Conservation (phyloP, 1,140 invertebrate species). For the Melanaphis sacchari region DNA sequence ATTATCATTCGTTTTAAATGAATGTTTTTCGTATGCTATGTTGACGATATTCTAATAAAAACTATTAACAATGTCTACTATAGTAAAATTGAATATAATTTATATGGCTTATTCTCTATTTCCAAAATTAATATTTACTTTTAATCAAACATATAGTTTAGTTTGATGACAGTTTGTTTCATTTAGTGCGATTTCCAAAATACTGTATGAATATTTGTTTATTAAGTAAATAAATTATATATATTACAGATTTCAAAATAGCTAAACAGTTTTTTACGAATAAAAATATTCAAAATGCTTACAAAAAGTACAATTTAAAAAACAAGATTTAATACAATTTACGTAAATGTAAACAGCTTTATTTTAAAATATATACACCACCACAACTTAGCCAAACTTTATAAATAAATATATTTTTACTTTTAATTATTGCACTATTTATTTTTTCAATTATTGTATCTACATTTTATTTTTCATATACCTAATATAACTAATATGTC, state of each 20-base stretch:
- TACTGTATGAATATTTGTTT: background rate
- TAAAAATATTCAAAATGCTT: background rate
- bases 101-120: background rate
- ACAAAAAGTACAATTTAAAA: background rate
- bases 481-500: background rate
- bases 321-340: background rate
- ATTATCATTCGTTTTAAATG: background rate
- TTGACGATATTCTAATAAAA: background rate
- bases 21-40: background rate
- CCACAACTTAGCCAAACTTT: background rate
- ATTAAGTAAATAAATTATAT: background rate
- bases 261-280: background rate
- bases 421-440: background rate
- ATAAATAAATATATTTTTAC: background rate
- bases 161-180: background rate
- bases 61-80: background rate
- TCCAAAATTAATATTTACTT: background rate
- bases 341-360: background rate
- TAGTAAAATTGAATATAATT: background rate
- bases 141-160: background rate
- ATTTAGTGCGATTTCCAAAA: background rate
- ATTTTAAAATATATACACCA: background rate
- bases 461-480: background rate
- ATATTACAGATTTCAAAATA: background rate
- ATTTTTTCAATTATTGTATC: background rate